A percentile compares a stretch with the other conserved stretches of the same genome.
Conservation (phyloP, 2,113 vertebrate species). For the Corvus hawaiiensis region DNA sequence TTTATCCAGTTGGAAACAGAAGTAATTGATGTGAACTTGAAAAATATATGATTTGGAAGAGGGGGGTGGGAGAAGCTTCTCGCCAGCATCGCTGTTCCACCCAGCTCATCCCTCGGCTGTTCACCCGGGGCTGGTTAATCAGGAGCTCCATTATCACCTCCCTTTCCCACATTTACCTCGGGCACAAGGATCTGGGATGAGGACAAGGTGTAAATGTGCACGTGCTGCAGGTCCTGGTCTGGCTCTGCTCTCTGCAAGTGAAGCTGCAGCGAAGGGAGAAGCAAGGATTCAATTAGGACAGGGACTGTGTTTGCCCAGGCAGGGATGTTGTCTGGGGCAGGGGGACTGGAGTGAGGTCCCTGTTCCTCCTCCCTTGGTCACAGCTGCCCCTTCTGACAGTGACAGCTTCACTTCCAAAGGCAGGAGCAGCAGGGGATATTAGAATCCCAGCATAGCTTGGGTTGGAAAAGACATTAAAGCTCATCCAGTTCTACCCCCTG, state of each 20-base stretch:
- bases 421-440: not conserved
- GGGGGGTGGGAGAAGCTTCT: not conserved
- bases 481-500: not conserved
- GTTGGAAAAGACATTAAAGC: not conserved
- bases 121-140: not conserved
- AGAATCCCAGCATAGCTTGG: not conserved
- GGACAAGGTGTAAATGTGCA: not conserved
- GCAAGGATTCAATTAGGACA: not conserved
- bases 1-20: conserved; percentile 26
- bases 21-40: conserved; percentile 47
- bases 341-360: fast-evolving
- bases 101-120: not conserved
- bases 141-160: not conserved
- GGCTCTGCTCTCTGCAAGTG: not conserved
- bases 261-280: not conserved
- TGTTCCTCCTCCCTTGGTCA: not conserved
- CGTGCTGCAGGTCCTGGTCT: not conserved
- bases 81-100: not conserved
- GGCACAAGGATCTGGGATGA: not conserved
- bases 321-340: fast-evolving
- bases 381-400: not conserved
- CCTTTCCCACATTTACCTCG: not conserved
- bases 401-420: not conserved
- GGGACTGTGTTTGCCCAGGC: not conserved
- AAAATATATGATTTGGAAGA: conserved; percentile 7